These are phyloP conservation scores for Malacosoma neustria DNA, from an alignment of 2,888 invertebrate genomes.

Conservation along the genomic window DNA sequence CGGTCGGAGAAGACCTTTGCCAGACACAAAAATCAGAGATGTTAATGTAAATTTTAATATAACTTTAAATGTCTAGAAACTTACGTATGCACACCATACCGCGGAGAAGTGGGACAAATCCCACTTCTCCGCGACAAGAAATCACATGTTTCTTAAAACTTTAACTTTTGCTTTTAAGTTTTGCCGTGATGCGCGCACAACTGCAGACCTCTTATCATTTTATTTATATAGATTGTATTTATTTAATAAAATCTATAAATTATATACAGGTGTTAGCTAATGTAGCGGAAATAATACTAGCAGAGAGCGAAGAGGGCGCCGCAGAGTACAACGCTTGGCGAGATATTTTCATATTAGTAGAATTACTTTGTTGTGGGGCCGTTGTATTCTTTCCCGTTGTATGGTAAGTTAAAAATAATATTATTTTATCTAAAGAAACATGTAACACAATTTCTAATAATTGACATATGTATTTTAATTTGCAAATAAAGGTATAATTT, in stretches of 20 bases:
- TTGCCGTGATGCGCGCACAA: no score
- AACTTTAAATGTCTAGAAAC: background rate
- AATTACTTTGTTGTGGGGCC: constrained; percentile 96
- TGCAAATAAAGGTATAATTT: no score
- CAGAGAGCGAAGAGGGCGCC: constrained; percentile 96
- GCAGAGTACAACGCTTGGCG: constrained; percentile 93
- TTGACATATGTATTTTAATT: background rate
- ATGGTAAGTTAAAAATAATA: constrained; percentile 76
- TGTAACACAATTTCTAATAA: background rate
- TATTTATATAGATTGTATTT: no score
- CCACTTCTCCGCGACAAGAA: no score
- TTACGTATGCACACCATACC: no score
- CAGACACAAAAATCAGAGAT: background rate
- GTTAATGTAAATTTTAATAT: background rate
- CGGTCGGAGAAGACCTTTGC: no score
- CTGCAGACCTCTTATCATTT: no score
- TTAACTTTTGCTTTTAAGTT: no score
- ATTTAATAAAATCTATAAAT: no score
- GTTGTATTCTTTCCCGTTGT: constrained; percentile 98
- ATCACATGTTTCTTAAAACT: no score
- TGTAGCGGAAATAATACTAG: constrained; percentile 97
- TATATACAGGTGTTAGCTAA: constrained; percentile 90
- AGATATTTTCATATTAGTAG: constrained; percentile 93
- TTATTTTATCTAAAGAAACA: background rate
- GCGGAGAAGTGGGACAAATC: no score